Evolutionary conservation across 64 coral and sea anemone genomes (phyloP).

Genomic region (Montipora capricornis): DNA sequence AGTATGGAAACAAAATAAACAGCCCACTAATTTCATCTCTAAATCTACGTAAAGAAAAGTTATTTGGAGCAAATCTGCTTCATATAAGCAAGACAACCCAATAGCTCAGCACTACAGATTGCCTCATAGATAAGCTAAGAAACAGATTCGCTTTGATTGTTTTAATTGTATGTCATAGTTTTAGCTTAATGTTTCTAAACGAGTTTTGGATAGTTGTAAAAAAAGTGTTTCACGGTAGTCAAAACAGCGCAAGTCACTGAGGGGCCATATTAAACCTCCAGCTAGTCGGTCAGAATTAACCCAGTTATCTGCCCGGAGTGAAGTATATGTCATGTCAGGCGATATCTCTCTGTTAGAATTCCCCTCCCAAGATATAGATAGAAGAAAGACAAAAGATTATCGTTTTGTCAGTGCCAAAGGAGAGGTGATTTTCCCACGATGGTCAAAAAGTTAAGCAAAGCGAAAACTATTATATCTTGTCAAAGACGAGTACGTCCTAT

Average conservation of each 20-base stretch:
- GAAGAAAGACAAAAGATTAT: neutral
- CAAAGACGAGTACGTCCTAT: slow-evolving; percentile 10
- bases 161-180: slow-evolving; percentile 27
- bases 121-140: neutral
- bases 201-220: neutral
- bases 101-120: slow-evolving; percentile 4
- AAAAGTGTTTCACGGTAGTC: neutral
- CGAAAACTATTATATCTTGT: slow-evolving; percentile 1
- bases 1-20: neutral
- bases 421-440: slow-evolving; percentile 42
- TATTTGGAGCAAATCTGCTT: neutral
- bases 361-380: neutral
- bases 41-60: neutral
- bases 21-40: neutral
- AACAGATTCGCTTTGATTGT: neutral
- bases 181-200: neutral
- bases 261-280: neutral
- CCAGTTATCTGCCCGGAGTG: neutral
- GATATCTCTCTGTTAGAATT: neutral
- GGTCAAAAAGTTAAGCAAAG: slow-evolving; percentile 26
- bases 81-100: neutral
- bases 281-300: neutral
- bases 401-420: neutral
- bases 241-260: neutral
- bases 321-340: neutral